These are phyloP conservation scores for Ophion costatus DNA, from an alignment of 2,888 invertebrate species.

Conservation along the genomic window DNA sequence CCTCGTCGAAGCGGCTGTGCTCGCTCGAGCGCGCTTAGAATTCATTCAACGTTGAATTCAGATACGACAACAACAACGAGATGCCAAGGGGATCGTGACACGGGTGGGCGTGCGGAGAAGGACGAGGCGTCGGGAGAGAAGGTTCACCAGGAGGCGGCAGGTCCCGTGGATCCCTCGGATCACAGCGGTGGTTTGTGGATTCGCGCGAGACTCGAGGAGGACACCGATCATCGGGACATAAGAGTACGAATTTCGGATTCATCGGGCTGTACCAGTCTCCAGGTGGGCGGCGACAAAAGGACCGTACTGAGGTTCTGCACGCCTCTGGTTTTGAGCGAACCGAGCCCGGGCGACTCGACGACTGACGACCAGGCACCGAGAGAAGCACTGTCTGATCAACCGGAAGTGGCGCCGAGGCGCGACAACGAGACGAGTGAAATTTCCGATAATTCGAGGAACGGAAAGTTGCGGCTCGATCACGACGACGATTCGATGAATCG, in stretches of 20 bases:
- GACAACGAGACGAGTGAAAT: constrained; percentile 1
- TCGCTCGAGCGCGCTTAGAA: constrained; percentile 21
- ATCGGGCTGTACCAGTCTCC: constrained; percentile 26
- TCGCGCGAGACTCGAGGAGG: constrained; percentile 60
- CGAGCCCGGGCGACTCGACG: background rate
- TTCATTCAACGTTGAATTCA: constrained; percentile 54
- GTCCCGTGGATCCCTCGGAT: background rate
- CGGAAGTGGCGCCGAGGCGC: background rate
- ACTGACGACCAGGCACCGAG: constrained; percentile 2
- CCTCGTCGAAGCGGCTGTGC: background rate
- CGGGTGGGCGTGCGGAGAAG: background rate
- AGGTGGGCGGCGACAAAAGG: constrained; percentile 23
- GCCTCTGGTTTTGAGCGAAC: constrained; percentile 29
- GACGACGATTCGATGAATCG: constrained; percentile 1
- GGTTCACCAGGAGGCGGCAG: background rate
- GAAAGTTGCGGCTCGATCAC: background rate
- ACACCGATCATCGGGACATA: constrained; percentile 57
- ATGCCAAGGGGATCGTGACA: constrained; percentile 33
- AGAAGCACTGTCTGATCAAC: background rate
- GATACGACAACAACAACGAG: constrained; percentile 34
- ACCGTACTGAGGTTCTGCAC: constrained; percentile 48
- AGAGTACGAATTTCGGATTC: constrained; percentile 58
- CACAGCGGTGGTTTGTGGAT: constrained; percentile 53
- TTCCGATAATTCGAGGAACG: background rate
- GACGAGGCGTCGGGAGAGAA: constrained; percentile 15